Evolutionary conservation across 2,113 vertebrate species (phyloP), one percentile per base, ranked within the genome.

Genomic region (Paramisgurnus dabryanus): DNA sequence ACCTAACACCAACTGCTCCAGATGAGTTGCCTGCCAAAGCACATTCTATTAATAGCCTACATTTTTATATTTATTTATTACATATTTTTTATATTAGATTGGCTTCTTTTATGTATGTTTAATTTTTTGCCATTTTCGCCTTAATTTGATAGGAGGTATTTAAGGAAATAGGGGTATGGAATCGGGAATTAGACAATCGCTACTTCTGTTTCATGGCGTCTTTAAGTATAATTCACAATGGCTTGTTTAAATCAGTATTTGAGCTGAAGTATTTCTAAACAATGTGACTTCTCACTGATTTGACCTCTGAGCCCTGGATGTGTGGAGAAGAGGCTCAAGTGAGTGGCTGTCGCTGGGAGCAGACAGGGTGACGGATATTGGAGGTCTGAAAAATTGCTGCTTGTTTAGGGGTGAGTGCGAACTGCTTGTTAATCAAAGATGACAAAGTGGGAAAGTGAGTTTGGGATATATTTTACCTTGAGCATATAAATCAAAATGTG

Each of bases 261-360:
- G 49, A 57, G 1, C 87, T 86, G 84, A 88, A 87, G 88, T 82
- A 89, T 89, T 90, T 84, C 87, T 90, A 83, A 91, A 89, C 88
- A 87, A 82, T 57, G 80, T 87, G 78, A 86, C 83, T 85, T 81
- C 85, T 86, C 70, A 80, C 81, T 71, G 76, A 86, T 86, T 78
- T 82, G 85, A 66, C 88, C 89, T 91, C 85, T 90, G 87, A 92
- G 88, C 89, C 84, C 0, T 2, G 60, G 72, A 70, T n/a, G 78
- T 83, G 78, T 80, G 17, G 49, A 45, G 61, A 72, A 80, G 57
- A 74, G 5, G 18, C 40, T 6, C 57, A 45, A 11, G 65, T n/a
- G 77, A 83, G 77, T 49, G 69, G 13, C 64, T 75, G 82, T 79
- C 70, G 34, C 81, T 79, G 64, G n/a, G 13, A 66, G 47, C 71